Conservation (phyloP, 2,797 vertebrate species). For the Trachurus trachurus region DNA sequence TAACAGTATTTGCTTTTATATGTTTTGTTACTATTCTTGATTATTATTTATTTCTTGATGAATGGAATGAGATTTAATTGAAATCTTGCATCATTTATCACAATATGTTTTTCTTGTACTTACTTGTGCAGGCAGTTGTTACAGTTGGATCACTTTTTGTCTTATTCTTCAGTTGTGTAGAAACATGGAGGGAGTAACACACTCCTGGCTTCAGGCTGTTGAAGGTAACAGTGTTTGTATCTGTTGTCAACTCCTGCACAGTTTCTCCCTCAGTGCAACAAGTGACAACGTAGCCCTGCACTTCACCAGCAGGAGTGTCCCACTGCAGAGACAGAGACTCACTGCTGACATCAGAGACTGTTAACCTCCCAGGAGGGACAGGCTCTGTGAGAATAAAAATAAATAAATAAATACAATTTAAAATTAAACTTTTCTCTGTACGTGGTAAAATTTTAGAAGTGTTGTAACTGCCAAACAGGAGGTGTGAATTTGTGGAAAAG, state of each 20-base stretch:
- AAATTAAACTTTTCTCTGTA: no score
- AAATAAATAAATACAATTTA: not conserved
- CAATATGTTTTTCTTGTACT: not conserved
- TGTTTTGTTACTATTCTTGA: no score
- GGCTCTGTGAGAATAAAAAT: constrained; percentile 17
- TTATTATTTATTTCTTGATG: no score
- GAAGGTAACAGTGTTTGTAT: no score
- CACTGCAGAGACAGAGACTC: constrained; percentile 26
- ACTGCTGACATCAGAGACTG: not conserved
- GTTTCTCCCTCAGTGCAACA: not conserved
- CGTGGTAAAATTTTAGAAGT: not conserved
- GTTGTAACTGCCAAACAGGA: no score
- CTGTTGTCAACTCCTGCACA: constrained; percentile 8
- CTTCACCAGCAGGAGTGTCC: constrained; percentile 32
- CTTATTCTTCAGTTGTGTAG: constrained; percentile 15
- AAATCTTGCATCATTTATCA: no score
- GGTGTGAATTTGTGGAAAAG: no score
- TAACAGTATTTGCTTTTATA: no score
- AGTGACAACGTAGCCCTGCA: constrained; percentile 21
- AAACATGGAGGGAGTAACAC: no score
- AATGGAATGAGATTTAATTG: no score
- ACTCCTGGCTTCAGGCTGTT: no score
- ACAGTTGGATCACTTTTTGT: constrained; percentile 9
- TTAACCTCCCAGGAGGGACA: not conserved
- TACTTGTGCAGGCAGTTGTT: constrained; percentile 25